phyloP scores from a whole-genome alignment of 2,113 vertebrate species.

The Camarhynchus parvulus region DNA sequence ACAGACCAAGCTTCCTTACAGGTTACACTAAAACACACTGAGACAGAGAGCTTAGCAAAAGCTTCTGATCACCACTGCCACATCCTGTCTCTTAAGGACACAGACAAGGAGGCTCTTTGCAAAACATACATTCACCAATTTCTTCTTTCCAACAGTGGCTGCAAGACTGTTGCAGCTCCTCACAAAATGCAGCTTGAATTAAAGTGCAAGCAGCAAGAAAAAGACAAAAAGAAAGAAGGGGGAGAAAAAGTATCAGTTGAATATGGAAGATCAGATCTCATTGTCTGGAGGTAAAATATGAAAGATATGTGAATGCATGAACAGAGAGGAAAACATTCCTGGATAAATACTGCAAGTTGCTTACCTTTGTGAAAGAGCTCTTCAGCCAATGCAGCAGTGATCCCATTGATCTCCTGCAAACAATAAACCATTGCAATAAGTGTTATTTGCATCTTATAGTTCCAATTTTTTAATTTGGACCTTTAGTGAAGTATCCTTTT shows the following conservation, averaged over 20 bases:
- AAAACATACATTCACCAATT: background rate
- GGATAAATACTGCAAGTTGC: background rate
- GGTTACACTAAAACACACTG: background rate
- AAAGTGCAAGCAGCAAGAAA: background rate
- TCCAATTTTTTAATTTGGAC: background rate
- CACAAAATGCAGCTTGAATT: background rate
- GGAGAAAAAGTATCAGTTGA: background rate
- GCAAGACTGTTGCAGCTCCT: background rate
- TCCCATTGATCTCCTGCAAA: constrained; percentile 92
- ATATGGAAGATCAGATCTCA: background rate
- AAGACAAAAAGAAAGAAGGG: background rate
- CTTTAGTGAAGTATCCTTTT: background rate
- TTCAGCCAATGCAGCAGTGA: constrained; percentile 92
- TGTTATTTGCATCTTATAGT: background rate
- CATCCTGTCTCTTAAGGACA: background rate
- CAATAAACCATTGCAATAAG: background rate
- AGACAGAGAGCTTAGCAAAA: background rate
- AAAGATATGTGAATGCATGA: background rate
- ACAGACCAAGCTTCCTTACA: background rate
- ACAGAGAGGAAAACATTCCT: background rate
- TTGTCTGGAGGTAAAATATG: background rate
- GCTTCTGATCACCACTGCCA: background rate
- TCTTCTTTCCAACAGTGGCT: background rate
- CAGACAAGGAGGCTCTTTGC: background rate
- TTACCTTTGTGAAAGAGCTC: constrained; percentile 95